A percentile compares a stretch with the other conserved stretches of the same genome.
Evolutionary conservation across 2,113 vertebrate genomes (phyloP).

Genomic region (Himantopus leucocephalus): DNA sequence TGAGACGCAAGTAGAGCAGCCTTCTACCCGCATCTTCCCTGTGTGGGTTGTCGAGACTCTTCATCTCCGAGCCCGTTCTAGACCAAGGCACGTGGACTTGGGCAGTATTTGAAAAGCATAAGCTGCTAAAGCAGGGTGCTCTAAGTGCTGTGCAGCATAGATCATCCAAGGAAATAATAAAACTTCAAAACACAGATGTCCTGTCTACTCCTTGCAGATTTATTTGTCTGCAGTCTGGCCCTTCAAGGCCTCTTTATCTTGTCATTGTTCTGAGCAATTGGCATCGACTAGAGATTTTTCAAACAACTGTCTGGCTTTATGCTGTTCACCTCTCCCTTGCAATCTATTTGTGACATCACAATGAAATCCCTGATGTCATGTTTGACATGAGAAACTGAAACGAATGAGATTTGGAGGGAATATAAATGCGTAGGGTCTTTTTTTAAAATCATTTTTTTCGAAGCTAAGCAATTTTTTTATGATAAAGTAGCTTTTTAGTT

Average conservation of each 20-base stretch:
- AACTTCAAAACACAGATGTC: constrained; percentile 46
- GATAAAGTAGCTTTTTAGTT: not conserved
- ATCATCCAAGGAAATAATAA: constrained; percentile 14
- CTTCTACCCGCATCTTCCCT: not conserved
- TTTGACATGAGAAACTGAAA: not conserved
- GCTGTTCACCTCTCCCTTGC: not conserved
- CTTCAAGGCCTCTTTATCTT: constrained; percentile 35
- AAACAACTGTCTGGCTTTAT: not conserved
- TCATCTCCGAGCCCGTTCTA: accelerated
- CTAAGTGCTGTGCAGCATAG: not conserved
- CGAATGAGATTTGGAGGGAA: not conserved
- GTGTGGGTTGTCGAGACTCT: not conserved
- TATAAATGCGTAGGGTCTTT: not conserved
- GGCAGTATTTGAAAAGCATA: not conserved
- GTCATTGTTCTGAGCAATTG: not conserved
- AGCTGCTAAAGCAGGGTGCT: not conserved
- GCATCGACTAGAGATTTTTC: not conserved
- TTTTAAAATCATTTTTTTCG: not conserved
- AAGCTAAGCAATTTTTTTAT: not conserved
- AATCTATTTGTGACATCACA: not conserved
- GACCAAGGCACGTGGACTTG: accelerated
- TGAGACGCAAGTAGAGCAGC: not conserved
- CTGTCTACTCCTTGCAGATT: constrained; percentile 28
- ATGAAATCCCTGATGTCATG: constrained; percentile 5
- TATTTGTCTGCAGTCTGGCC: constrained; percentile 51